Percentiles rank a stretch among this genome's conserved stretches.
Conservation (phyloP, 2,113 vertebrate genomes). For the Dipodomys spectabilis region DNA sequence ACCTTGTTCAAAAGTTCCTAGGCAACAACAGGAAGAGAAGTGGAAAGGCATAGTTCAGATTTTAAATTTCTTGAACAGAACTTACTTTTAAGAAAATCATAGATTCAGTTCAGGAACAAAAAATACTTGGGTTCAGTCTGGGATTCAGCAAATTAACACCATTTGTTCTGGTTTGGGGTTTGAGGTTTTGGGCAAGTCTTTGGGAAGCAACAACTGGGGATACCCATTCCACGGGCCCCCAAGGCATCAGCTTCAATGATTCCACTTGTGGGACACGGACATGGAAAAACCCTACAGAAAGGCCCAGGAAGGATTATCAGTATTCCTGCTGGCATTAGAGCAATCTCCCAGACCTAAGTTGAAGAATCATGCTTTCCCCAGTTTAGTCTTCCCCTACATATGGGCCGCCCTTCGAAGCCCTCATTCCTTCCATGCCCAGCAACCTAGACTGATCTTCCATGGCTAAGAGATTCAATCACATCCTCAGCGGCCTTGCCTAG, state of each 20-base stretch:
- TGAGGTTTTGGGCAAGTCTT: constrained; percentile 69
- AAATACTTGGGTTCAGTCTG: constrained; percentile 59
- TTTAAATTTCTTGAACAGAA: constrained; percentile 59
- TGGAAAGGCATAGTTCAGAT: background rate
- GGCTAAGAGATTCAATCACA: background rate
- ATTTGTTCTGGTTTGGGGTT: constrained; percentile 76
- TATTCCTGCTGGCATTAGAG: background rate
- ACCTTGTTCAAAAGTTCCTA: constrained; percentile 46
- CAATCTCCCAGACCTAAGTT: background rate
- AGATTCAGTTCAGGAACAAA: constrained; percentile 48
- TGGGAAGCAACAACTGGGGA: constrained; percentile 38
- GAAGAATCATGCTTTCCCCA: background rate
- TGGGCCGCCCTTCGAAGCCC: background rate
- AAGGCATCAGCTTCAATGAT: background rate
- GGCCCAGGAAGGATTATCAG: background rate
- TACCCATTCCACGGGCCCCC: constrained; percentile 12
- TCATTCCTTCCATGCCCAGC: background rate
- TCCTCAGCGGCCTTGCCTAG: no score
- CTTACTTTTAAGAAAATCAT: constrained; percentile 47
- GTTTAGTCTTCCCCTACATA: background rate
- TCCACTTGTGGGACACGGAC: background rate
- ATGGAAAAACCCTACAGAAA: background rate
- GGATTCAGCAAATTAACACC: constrained; percentile 79
- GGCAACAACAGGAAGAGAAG: background rate
- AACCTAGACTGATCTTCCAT: background rate